Percentiles rank a stretch among this genome's conserved stretches.
phyloP scores from a whole-genome alignment of 2,113 vertebrate genomes.

The Pachycephala philippinensis region DNA sequence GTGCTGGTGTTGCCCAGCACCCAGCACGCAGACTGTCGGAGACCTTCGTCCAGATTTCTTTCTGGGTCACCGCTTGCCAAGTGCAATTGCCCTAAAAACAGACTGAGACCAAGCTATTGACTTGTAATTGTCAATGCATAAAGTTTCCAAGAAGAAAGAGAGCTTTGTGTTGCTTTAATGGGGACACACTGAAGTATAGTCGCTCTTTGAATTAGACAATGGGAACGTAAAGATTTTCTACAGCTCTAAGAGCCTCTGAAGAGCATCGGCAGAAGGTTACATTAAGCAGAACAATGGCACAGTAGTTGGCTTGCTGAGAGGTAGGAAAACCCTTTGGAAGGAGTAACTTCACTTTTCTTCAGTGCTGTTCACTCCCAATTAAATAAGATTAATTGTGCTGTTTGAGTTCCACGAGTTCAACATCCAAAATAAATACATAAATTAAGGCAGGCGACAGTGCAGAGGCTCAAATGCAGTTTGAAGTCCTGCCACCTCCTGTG shows the following conservation, averaged over 20 bases:
- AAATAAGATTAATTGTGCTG: slow-evolving; percentile 55
- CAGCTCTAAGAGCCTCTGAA: neutral
- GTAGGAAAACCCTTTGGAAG: slow-evolving; percentile 40
- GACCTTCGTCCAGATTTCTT: neutral
- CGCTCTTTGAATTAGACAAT: slow-evolving; percentile 12
- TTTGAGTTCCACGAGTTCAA: slow-evolving; percentile 15
- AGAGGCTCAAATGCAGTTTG: neutral
- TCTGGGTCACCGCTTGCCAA: slow-evolving; percentile 27
- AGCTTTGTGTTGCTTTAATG: slow-evolving; percentile 43
- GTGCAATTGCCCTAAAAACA: slow-evolving; percentile 31
- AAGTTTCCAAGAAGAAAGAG: slow-evolving; percentile 41
- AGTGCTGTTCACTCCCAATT: neutral
- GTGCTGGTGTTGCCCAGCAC: neutral
- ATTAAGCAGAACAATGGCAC: slow-evolving; percentile 25
- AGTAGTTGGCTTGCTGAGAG: slow-evolving; percentile 43
- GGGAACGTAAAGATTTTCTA: slow-evolving; percentile 12
- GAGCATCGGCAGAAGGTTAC: slow-evolving; percentile 32
- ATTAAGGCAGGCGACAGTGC: slow-evolving; percentile 20
- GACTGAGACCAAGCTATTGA: slow-evolving; percentile 23
- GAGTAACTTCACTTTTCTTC: slow-evolving; percentile 22
- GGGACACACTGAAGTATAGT: slow-evolving; percentile 20
- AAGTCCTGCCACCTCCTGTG: slow-evolving; percentile 14
- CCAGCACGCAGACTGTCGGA: neutral
- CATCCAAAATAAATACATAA: slow-evolving; percentile 66
- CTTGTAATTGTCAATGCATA: slow-evolving; percentile 38